These are phyloP conservation scores for Eustalomyia histrio DNA, from an alignment of 2,888 invertebrate species.

Conservation along the genomic window DNA sequence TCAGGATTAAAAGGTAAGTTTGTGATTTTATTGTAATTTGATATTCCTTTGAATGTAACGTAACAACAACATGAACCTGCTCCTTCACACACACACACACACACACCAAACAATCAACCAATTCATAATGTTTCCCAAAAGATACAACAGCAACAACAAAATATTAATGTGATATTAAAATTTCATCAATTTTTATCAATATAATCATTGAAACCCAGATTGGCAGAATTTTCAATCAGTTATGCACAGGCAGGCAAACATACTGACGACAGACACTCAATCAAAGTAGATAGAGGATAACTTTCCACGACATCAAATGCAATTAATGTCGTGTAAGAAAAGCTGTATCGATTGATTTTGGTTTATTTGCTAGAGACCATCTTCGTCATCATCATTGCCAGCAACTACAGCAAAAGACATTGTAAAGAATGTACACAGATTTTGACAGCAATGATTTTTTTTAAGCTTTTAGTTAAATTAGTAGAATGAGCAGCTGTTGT, in stretches of 20 bases:
- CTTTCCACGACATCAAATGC: slow-evolving; percentile 54
- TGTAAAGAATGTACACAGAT: background rate
- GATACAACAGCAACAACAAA: background rate
- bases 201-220: slow-evolving; percentile 14
- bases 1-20: slow-evolving; percentile 87
- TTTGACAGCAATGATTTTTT: slow-evolving; percentile 41
- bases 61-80: slow-evolving; percentile 1
- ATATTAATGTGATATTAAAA: slow-evolving; percentile 44
- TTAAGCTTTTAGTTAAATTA: slow-evolving; percentile 70
- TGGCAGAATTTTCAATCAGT: slow-evolving; percentile 43
- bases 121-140: slow-evolving; percentile 11
- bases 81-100: background rate
- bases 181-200: slow-evolving; percentile 22
- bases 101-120: background rate
- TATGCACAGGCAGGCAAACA: slow-evolving; percentile 16
- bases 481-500: slow-evolving; percentile 65
- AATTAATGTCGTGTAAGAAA: slow-evolving; percentile 60
- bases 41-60: slow-evolving; percentile 31
- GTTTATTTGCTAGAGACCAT: slow-evolving; percentile 8
- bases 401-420: background rate
- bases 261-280: slow-evolving; percentile 45
- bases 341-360: slow-evolving; percentile 59
- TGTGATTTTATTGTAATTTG: slow-evolving; percentile 38
- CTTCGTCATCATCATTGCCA: slow-evolving; percentile 10
- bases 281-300: slow-evolving; percentile 55